Evolutionary conservation across 2,797 vertebrate species (phyloP), one percentile per base, ranked within the genome.

Genomic region (Lateolabrax maculatus): DNA sequence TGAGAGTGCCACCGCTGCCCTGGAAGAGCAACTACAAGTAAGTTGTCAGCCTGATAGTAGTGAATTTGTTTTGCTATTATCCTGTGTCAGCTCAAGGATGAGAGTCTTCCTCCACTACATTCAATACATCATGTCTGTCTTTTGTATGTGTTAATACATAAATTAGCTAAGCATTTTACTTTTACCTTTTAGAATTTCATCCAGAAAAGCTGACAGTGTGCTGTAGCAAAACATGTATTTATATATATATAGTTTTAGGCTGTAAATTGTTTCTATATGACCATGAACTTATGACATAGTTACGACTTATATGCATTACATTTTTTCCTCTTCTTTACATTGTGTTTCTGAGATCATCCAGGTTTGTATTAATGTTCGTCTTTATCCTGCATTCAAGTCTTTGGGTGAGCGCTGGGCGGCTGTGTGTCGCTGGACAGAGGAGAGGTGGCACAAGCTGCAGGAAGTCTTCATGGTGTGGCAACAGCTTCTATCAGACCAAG

Each of bases 391-490:
- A 51, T 74, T 63, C 80, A 98, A 84, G 98, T 96, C 95, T 67
- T 93, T 99, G 36, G 98, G 98, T 0, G 98, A 99, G 78, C 96
- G 98, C 23, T 99, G 98, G 98, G 98, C 98, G 3, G 98, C 98
- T 0, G 98, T 99, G 85, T 99, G 98, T 83, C 97, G 95, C 25
- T 99, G 98, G 98, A 99, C 98, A 0, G 98, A 99, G 73, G 98
- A 99, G 67, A 94, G 95, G 18, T 97, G 97, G 94, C 93, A 94
- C 62, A 97, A 96, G 81, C 89, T 99, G 44, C 97, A 98, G 82
- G 97, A 99, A 69, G 93, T 96, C 80, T 96, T 96, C 27, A 83
- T 96, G 56, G 86, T 97, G 36, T 99, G 98, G 98, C 97, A 99
- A 62, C 97, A 97, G 77, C 92, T 99, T 44, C 77, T 96, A 19